A percentile compares a stretch with the other conserved stretches of the same genome.
These are phyloP conservation scores for Bovichtus diacanthus DNA, from an alignment of 2,797 vertebrate genomes.

Conservation along the genomic window DNA sequence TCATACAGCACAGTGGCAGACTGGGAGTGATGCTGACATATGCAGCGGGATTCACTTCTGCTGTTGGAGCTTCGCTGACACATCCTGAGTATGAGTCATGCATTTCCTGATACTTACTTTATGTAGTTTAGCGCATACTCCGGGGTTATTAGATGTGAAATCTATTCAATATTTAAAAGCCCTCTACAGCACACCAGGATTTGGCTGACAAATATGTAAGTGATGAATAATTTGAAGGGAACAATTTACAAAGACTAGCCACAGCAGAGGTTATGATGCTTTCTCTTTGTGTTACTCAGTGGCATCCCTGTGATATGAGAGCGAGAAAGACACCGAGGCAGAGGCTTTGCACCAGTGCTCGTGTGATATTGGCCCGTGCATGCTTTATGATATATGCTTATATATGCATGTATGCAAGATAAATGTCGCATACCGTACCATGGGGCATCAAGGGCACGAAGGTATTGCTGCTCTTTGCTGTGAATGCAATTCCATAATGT, in stretches of 20 bases:
- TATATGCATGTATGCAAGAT: conserved; percentile 35
- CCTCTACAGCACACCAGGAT: conserved; percentile 43
- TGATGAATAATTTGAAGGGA: conserved; percentile 74
- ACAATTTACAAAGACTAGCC: conserved; percentile 59
- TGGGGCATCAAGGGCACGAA: conserved; percentile 23
- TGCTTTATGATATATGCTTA: conserved; percentile 26
- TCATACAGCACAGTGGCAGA: conserved; percentile 46
- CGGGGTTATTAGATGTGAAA: conserved; percentile 57
- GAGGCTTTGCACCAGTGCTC: not conserved
- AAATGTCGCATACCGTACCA: conserved; percentile 20
- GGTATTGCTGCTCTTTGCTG: conserved; percentile 39
- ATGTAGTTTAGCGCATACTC: conserved; percentile 28
- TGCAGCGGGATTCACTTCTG: conserved; percentile 61
- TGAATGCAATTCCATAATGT: conserved; percentile 33
- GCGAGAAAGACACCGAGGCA: not conserved
- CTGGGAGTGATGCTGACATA: conserved; percentile 56
- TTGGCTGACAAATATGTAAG: conserved; percentile 64
- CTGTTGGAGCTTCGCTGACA: conserved; percentile 50
- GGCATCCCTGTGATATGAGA: conserved; percentile 12
- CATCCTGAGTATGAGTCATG: conserved; percentile 57
- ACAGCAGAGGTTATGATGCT: conserved; percentile 48
- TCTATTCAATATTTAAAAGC: conserved; percentile 59
- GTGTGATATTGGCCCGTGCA: conserved; percentile 16
- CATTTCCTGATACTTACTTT: conserved; percentile 51
- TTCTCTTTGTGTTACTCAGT: conserved; percentile 38